Base-by-base conservation (phyloP, 2,888 invertebrate genomes). In the Napeogenes sylphis region DNA sequence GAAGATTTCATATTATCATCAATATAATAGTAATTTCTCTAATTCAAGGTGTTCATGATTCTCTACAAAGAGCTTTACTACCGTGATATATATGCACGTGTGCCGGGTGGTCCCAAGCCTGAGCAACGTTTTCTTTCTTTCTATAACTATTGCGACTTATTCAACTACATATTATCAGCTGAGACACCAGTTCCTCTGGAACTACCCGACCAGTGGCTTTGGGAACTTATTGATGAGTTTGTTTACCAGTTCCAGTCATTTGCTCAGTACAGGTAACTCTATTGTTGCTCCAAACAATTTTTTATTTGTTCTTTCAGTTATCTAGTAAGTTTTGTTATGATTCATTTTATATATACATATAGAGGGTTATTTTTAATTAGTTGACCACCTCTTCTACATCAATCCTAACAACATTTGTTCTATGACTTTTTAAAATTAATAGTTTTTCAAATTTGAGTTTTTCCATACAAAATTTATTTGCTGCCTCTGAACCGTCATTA, bases 191-290 rank as follows among this genome's bases (percentile, higher is more conserved):
- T 98, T 0, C 93, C 95, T 3, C 87, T 99, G 58, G 97, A 98
- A 80, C 85, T 99, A 64, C 99, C 99, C 12, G 99, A 99, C 87
- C 96, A 98, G 79, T 99, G 99, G 99, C 91, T 99, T 42, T 99
- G 99, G 99, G 99, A 99, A 83, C 94, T 99, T 59, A 97, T 99
- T 72, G 99, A 99, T 88, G 99, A 99, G 83, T 99, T 99, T 88
- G 98, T 99, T 51, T 99, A 99, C 80, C 99, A 99, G 88, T 96
- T 99, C 89, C 96, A 98, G 90, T 95, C 97, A 66, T 95, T 96
- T 79, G 95, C 96, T 0, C 97, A 97, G 79, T 97, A 96, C 78
- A 93, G 95, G 78, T 95, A 63, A 54, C 13, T 38, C 53, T 54
- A 53, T 56, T 56, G 4, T 32, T 56, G 4, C n/a, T 42, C 47